Evolutionary conservation across 1,140 invertebrate species (phyloP).

Genomic region (Lepidurus couesii): DNA sequence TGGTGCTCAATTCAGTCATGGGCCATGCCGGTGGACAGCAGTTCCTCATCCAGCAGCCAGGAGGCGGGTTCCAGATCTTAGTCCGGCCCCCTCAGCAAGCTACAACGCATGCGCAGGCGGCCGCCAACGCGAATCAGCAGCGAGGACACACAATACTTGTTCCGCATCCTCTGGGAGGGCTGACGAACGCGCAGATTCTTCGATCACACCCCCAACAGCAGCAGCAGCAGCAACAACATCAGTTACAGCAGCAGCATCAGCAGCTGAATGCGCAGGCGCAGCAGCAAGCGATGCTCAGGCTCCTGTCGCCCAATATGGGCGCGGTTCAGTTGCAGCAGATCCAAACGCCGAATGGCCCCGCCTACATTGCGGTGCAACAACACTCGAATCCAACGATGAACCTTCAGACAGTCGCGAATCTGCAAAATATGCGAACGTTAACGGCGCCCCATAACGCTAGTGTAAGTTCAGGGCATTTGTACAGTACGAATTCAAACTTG

Average conservation of each 20-base stretch:
- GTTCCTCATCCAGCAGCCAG: conserved; percentile 45
- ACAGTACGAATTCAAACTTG: neutral
- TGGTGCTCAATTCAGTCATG: conserved; percentile 40
- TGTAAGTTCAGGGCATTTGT: neutral
- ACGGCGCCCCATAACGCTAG: neutral
- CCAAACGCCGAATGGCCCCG: conserved; percentile 49
- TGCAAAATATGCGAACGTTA: neutral
- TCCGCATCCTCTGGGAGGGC: neutral
- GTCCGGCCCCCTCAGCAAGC: conserved; percentile 41
- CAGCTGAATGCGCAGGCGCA: conserved; percentile 38
- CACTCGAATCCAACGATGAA: conserved; percentile 32
- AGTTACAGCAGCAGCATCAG: conserved; percentile 37
- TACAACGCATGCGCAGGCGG: conserved; percentile 27
- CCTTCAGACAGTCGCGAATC: conserved; percentile 27
- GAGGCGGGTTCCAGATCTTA: conserved; percentile 44
- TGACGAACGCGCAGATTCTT: conserved; percentile 26
- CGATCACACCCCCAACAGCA: conserved; percentile 9
- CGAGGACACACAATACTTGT: conserved; percentile 27
- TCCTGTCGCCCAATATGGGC: conserved; percentile 36
- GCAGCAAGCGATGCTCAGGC: conserved; percentile 30
- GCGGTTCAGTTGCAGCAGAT: conserved; percentile 49
- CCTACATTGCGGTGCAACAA: conserved; percentile 45
- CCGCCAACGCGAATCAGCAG: conserved; percentile 26
- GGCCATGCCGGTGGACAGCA: conserved; percentile 39
- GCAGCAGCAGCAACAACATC: conserved; percentile 36